Evolutionary conservation across 2,797 vertebrate species (phyloP), one percentile per base, ranked within the genome.

Genomic region (Neoniphon sammara): DNA sequence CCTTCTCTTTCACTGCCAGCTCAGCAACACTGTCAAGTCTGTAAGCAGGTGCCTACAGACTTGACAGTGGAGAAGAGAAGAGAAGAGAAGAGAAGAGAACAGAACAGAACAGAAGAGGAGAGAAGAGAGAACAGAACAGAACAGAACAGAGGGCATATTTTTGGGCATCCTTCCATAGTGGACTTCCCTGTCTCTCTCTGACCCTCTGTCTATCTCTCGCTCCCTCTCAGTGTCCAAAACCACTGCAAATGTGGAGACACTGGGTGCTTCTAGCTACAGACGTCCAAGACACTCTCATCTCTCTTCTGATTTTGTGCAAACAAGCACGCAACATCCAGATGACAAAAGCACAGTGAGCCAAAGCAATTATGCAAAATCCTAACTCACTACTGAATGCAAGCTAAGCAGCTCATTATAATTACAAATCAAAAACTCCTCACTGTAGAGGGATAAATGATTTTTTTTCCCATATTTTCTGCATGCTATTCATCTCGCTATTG

Each of bases 341-440:
- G 79, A 87, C 79, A 81, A 83, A 85, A 79, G 65, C 81, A 55
- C 66, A 73, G 57, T 47, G 53, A 85, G 75, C 79, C 60, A 78
- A 60, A 81, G 58, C 78, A 75, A 81, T 78, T 75, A 83, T 54
- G 71, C 53, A 49, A 75, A 39, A 31, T 61, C 57, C 21, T 67
- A 55, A 60, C 49, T 77, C 42, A 39, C 15, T 18, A 31, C 47
- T 8, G 5, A 82, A 67, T 27, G 66, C 59, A 63, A 78, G 59
- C 4, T 4, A 53, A 30, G 50, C 50, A 27, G 59, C 65, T 66
- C 6, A 52, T 75, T 75, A 70, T 39, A 65, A 71, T 82, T 75
- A 72, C 21, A 65, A 77, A 71, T 49, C 53, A 69, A 39, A 72
- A 53, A 34, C 23, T 52, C 7, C n/a, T 75, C 46, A 53, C 39